Evolutionary conservation across 2,888 invertebrate genomes (phyloP), one percentile per base, ranked within the genome.

Genomic region (Gymnocheta viridis): DNA sequence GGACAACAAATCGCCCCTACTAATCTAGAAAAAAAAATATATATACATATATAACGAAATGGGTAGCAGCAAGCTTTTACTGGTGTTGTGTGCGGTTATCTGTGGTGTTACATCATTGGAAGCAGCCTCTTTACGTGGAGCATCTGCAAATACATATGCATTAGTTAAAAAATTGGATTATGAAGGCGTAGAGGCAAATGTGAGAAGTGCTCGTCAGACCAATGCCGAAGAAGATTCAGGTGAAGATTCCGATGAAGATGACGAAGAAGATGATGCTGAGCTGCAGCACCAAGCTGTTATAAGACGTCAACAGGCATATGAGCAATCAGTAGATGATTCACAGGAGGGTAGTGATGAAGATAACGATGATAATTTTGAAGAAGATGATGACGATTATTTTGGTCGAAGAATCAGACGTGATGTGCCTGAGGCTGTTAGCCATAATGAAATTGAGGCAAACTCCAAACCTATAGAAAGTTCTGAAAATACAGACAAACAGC

Each of bases 301-400:
- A 2, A 76, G 70, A 32, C 66, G 27, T 22, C 83, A 85, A 41
- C 82, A 81, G 69, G 51, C 58, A 0, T 69, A 82, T 19, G 84
- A 86, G 9, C 87, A 84, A 5, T 74, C 85, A 0, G 41, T 66
- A n/a, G 85, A 86, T 12, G 85, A 87, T n/a, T 85, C 86, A 10
- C 85, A 82, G 9, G 85, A 85, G n/a, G 54, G 67, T 7, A 82
- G 87, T 3, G 85, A 80, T 54, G 85, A 85, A 51, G 82, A 76
- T n/a, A 86, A 87, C 9, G 87, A 88, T 19, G 88, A 88, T 6
- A 87, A 85, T 24, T 85, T 86, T 2, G 87, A 86, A 0, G 87
- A 86, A 19, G 85, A 80, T n/a, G 74, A 69, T 38, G 76, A 67
- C n/a, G 54, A 79, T 38, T 69, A 67, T 49, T 62, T 44, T 54